These are phyloP conservation scores for Saiga tatarica DNA, from an alignment of 2,113 vertebrate species.

Conservation along the genomic window DNA sequence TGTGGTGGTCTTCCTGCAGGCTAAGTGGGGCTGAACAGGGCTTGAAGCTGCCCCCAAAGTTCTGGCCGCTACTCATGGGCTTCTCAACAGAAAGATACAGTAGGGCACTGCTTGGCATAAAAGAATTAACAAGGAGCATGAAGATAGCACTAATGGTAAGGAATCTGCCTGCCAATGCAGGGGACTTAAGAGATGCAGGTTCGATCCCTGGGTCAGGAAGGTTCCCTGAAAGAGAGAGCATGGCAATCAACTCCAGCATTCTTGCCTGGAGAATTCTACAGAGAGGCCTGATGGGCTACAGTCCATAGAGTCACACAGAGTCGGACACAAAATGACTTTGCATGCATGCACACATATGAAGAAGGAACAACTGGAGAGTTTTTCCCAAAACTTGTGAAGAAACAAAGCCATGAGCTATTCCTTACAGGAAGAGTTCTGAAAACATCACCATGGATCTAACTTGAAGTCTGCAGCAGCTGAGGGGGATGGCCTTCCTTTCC, in stretches of 20 bases:
- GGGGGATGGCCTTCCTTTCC: not conserved
- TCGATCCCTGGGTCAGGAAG: not conserved
- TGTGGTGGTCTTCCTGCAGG: not conserved
- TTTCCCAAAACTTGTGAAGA: not conserved
- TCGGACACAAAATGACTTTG: fast-evolving
- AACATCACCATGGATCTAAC: not conserved
- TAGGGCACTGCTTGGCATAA: not conserved
- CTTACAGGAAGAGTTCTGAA: not conserved
- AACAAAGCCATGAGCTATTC: not conserved
- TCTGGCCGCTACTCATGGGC: no score
- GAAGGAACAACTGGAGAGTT: not conserved
- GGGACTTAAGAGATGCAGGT: not conserved
- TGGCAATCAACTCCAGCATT: not conserved
- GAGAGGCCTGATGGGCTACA: not conserved
- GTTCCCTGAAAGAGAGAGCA: not conserved
- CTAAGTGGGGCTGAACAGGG: not conserved
- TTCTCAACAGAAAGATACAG: not conserved
- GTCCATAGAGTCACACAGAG: not conserved
- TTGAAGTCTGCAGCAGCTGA: not conserved
- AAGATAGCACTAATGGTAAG: not conserved
- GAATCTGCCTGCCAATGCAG: not conserved
- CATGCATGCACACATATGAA: not conserved
- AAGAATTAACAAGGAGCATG: not conserved
- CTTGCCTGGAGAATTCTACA: not conserved
- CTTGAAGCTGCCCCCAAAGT: not conserved